These are phyloP conservation scores for Seriola rivoliana DNA, from an alignment of 2,113 vertebrate genomes.

Conservation along the genomic window DNA sequence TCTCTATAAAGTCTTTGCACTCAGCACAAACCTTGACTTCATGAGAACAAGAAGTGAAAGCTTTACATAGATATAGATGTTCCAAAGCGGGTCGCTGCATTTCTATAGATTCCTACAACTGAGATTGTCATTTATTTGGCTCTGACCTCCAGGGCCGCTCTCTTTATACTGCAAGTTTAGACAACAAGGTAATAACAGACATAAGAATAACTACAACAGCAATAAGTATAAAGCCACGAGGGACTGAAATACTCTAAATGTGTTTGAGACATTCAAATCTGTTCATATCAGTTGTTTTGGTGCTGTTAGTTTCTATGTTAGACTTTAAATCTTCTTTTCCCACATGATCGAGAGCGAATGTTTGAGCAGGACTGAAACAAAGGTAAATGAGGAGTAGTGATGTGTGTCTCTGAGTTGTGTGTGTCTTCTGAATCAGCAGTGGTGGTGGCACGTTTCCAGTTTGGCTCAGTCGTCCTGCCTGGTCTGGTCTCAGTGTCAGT, in stretches of 20 bases:
- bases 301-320: background rate
- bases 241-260: background rate
- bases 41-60: too few species aligned
- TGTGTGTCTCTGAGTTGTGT: background rate
- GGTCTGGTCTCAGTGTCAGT: background rate
- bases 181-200: background rate
- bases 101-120: background rate
- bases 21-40: background rate
- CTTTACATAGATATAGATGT: too few species aligned
- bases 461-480: background rate
- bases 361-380: background rate
- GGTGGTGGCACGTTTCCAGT: constrained; percentile 16
- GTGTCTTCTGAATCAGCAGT: background rate
- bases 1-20: background rate
- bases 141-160: too few species aligned
- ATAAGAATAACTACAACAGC: background rate
- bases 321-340: background rate
- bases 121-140: too few species aligned
- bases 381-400: background rate
- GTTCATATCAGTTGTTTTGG: background rate
- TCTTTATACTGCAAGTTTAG: too few species aligned
- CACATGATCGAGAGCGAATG: background rate
- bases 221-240: background rate
- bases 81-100: background rate
- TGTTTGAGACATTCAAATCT: background rate